Conservation (phyloP, 37 sponge, comb jelly and placozoan genomes). For the Ianthella basta region DNA sequence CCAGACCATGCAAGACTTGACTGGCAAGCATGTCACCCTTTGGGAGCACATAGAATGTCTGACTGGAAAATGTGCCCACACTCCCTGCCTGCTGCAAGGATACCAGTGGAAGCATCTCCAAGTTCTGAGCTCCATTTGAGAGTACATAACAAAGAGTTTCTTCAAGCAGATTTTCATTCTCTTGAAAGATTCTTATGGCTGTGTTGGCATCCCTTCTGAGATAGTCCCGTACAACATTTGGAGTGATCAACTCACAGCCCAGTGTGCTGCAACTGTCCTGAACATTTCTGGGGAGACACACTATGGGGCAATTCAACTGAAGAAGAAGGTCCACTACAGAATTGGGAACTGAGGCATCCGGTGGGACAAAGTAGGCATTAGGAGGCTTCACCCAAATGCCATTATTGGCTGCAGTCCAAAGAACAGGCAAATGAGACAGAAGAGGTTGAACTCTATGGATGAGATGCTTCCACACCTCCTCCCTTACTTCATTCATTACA, state of each 20-base stretch:
- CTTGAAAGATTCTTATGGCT: neutral
- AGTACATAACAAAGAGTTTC: constrained; percentile 43
- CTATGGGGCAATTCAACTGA: constrained; percentile 20
- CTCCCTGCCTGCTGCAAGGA: constrained; percentile 26
- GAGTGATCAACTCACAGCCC: constrained; percentile 14
- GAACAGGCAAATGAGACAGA: constrained; percentile 9
- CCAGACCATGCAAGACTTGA: constrained; percentile 13
- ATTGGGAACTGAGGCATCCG: neutral
- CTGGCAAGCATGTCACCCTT: neutral
- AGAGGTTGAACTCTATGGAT: constrained; percentile 23
- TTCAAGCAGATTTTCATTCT: constrained; percentile 14
- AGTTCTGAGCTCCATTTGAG: neutral
- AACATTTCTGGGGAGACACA: constrained; percentile 38
- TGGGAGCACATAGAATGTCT: constrained; percentile 6
- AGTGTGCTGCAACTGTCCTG: neutral
- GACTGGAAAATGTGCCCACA: constrained; percentile 17
- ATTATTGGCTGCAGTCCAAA: constrained; percentile 65
- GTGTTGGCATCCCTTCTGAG: neutral
- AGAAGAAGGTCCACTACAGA: constrained; percentile 30
- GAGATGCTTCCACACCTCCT: constrained; percentile 48
- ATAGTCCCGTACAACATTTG: constrained; percentile 21
- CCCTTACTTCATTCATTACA: constrained; percentile 24
- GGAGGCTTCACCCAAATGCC: constrained; percentile 52
- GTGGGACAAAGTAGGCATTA: constrained; percentile 48
- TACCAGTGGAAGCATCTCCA: constrained; percentile 40